These are phyloP conservation scores for Branchellion lobata DNA, from an alignment of 2,888 invertebrate genomes.

Conservation along the genomic window DNA sequence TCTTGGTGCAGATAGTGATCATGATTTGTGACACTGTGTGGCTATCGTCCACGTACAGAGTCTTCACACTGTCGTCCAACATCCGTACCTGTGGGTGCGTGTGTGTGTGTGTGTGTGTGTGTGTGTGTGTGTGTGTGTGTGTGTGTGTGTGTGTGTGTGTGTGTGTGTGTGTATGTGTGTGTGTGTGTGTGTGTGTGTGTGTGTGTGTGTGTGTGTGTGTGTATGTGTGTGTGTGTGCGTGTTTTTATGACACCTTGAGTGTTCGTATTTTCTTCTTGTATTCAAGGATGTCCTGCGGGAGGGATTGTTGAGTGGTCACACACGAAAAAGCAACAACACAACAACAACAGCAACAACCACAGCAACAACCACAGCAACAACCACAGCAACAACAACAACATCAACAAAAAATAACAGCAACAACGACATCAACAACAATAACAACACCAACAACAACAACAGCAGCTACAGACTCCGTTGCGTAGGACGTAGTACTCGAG, in stretches of 20 bases:
- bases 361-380: too few species aligned
- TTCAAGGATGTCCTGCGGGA: slow-evolving; percentile 76
- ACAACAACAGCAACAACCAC: too few species aligned
- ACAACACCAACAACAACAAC: too few species aligned
- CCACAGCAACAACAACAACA: too few species aligned
- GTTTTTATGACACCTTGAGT: slow-evolving; percentile 67
- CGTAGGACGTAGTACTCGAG: slow-evolving; percentile 94
- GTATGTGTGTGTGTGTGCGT: too few species aligned
- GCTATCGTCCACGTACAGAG: slow-evolving; percentile 93
- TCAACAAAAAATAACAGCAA: too few species aligned
- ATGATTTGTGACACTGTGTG: slow-evolving; percentile 95
- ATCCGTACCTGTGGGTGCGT: slow-evolving; percentile 76
- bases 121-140: background rate
- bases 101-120: background rate
- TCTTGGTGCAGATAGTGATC: slow-evolving; percentile 93
- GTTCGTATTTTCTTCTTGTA: slow-evolving; percentile 90
- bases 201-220: background rate
- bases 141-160: background rate
- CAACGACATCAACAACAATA: too few species aligned
- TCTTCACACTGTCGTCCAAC: slow-evolving; percentile 91
- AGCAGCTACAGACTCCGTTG: slow-evolving; percentile 70
- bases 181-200: background rate
- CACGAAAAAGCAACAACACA: too few species aligned
- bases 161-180: background rate
- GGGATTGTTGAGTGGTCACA: too few species aligned